Evolutionary conservation across 2,888 invertebrate genomes (phyloP), one percentile per base, ranked within the genome.

Genomic region (Pocota personata): DNA sequence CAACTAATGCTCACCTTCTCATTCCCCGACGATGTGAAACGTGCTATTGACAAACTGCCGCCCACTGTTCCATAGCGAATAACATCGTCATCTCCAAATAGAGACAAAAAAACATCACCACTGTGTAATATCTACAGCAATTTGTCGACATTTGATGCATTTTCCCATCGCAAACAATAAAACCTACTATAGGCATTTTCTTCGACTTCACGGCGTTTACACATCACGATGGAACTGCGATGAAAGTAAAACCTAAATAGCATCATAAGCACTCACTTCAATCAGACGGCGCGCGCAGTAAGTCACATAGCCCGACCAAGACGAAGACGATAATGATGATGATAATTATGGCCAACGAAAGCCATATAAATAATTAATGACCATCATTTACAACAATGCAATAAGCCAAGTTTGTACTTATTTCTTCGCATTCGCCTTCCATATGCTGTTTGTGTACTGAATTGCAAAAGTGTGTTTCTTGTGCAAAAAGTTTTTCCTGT

Each of bases 281-380:
- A 67, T 64, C 48, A 8, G 52, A 24, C 52, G 12, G 24, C 7
- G 4, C 27, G 58, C 40, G 32, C 35, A 40, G 52, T 66, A 79
- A 64, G 50, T 37, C 72, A 72, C 64, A 37, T 8, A 35, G 14
- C 35, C 43, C 5, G 40, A 14, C 40, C 14, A 40, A 40, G n/a
- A 19, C 16, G 7, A 27, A 50, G 37, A 16, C 46, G 7, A 60
- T 16, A 16, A 79, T 46, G 37, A 16, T 50, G 7, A 50, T 57
- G 46, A 67, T 72, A 82, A 82, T 86, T 86, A 82, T 86, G 86
- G 86, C 66, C 76, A 86, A 82, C 46, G 86, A 86, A 86, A 86
- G 86, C 86, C 86, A 86, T 86, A 86, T 86, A 86, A 86, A 86
- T 86, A 82, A 86, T 86, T 77, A 86, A 86, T 86, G 86, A 86